Base-by-base conservation (phyloP, 2,888 invertebrate species). In the Clepsis dumicolana region DNA sequence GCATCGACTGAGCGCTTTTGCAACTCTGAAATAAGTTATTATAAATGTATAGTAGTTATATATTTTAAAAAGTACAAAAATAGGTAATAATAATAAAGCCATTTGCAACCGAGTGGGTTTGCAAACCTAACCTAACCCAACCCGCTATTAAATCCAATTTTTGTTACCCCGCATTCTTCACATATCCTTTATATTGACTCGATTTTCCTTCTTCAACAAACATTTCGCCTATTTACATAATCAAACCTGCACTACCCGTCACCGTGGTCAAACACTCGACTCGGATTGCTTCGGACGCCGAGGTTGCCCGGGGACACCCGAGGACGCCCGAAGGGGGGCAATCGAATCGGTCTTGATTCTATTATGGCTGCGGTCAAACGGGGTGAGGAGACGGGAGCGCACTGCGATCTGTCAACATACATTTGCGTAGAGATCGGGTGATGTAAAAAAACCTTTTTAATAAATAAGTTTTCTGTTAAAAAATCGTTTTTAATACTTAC, bases 261-360 rank as follows among this genome's bases (percentile, higher is more conserved):
- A 57, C 67, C 50, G 56, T 21, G 62, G 56, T 24, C 67, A 67
- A 63, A 67, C 62, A 67, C 67, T 67, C 50, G 48, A 67, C 21
- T 24, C 56, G 38, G 56, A 67, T 67, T 67, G 62, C 61, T 61
- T 53, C 35, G 56, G 41, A 44, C 18, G n/a, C 57, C 21, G 21
- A 24, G 53, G 25, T 4, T 7, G n/a, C 48, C 54, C 66, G 54
- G 61, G 24, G 25, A 18, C 14, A 27, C 48, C 61, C 44, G 61
- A 66, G 8, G 21, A 12, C n/a, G 24, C 4, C 61, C 61, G 50
- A 62, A 35, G 10, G 16, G 5, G 21, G 48, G 52, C 54, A 29
- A 54, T 32, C 48, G 64, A n/a, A 29, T 52, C 25, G 25, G 29
- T 10, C 56, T 16, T 54, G 64, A 54, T 64, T 64, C 54, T 44